Conservation (phyloP, 2,888 invertebrate species). For the Leucoptera coffeella region DNA sequence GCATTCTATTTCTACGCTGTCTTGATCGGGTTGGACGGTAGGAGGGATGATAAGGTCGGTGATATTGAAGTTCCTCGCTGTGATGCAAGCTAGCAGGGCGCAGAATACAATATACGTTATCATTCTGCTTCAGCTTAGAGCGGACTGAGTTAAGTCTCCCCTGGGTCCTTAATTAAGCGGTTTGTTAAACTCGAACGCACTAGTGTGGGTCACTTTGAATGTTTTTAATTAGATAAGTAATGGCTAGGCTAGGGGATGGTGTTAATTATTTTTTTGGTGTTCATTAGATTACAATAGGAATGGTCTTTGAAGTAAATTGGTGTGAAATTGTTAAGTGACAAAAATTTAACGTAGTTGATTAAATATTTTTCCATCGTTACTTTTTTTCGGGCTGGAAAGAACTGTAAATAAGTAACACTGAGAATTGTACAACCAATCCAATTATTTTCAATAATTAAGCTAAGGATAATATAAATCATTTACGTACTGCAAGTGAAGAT, state of each 20-base stretch:
- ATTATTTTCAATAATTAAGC: too few relatives aligned
- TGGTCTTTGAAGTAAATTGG: too few relatives aligned
- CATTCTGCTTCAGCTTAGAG: slow-evolving; percentile 31
- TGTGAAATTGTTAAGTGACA: too few relatives aligned
- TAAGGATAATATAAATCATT: too few relatives aligned
- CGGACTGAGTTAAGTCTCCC: slow-evolving; percentile 27
- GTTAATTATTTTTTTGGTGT: slow-evolving; percentile 22
- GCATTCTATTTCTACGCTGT: slow-evolving; percentile 31
- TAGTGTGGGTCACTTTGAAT: neutral
- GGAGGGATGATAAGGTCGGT: slow-evolving; percentile 26
- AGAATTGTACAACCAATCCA: too few relatives aligned
- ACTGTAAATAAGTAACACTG: too few relatives aligned
- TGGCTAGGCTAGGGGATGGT: slow-evolving; percentile 17
- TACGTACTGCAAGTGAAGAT: too few relatives aligned
- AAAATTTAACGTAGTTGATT: too few relatives aligned
- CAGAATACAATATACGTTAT: slow-evolving; percentile 15
- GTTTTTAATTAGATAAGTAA: slow-evolving; percentile 31
- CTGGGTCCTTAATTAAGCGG: slow-evolving; percentile 43
- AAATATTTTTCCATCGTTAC: too few relatives aligned
- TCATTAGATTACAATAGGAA: too few relatives aligned
- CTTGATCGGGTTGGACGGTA: slow-evolving; percentile 18
- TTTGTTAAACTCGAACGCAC: slow-evolving; percentile 33
- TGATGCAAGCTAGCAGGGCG: slow-evolving; percentile 10
- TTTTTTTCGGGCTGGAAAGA: too few relatives aligned
- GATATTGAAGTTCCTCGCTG: slow-evolving; percentile 24